Percentiles rank a stretch among this genome's conserved stretches.
Conservation (phyloP, 2,113 vertebrate species). For the Limanda limanda region DNA sequence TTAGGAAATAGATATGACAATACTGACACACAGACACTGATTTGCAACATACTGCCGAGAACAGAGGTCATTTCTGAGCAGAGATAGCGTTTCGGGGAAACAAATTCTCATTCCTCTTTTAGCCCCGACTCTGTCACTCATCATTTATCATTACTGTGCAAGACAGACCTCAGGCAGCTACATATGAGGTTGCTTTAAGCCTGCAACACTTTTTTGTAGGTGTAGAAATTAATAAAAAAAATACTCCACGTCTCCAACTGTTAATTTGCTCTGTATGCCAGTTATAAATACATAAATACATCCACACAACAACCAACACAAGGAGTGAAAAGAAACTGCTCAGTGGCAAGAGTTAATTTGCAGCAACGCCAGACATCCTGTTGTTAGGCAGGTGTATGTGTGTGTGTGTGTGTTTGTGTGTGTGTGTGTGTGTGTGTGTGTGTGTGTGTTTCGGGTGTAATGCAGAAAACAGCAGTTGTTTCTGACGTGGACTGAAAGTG, state of each 20-base stretch:
- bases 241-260: constrained; percentile 1
- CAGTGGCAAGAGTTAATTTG: constrained; percentile 57
- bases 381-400: constrained; percentile 70
- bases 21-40: constrained; percentile 2
- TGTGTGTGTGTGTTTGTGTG: constrained; percentile 45
- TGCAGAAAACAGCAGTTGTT: constrained; percentile 67
- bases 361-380: constrained; percentile 68
- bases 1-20: constrained; percentile 13
- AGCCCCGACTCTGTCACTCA: constrained; percentile 35
- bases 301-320: constrained; percentile 9
- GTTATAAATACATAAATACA: constrained; percentile 1
- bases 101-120: constrained; percentile 40
- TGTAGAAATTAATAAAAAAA: constrained; percentile 15
- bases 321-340: constrained; percentile 36
- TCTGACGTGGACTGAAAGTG: constrained; percentile 50
- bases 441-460: constrained; percentile 53
- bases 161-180: constrained; percentile 21
- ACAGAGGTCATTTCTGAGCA: constrained; percentile 13
- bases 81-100: constrained; percentile 34
- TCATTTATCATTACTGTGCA: constrained; percentile 28
- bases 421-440: constrained; percentile 49
- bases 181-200: constrained; percentile 8
- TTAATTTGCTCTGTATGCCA: constrained; percentile 19
- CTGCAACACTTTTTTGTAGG: constrained; percentile 4
- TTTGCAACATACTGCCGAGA: constrained; percentile 1